Percentiles rank a stretch among this genome's conserved stretches.
These are phyloP conservation scores for Phataginus tricuspis DNA, from an alignment of 2,797 vertebrate genomes.

Conservation along the genomic window DNA sequence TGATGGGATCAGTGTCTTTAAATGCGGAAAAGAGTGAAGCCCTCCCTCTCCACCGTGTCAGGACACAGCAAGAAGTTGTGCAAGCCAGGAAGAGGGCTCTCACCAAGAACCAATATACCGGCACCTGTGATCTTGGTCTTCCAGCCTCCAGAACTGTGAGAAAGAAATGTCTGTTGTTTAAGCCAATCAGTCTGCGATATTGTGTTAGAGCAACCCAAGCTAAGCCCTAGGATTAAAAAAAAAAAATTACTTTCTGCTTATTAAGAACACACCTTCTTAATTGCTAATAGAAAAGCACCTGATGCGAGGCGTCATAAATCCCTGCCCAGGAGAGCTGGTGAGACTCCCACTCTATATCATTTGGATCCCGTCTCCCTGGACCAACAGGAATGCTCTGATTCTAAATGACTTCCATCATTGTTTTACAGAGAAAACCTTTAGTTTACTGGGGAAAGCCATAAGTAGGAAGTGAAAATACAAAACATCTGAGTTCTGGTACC, in stretches of 20 bases:
- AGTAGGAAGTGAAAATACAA: not conserved
- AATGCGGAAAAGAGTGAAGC: not conserved
- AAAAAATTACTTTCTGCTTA: not conserved
- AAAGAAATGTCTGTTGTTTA: not conserved
- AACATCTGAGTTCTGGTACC: not conserved
- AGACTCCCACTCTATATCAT: not conserved
- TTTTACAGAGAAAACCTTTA: not conserved
- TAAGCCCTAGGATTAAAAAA: not conserved
- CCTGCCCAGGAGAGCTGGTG: not conserved
- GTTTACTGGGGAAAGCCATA: not conserved
- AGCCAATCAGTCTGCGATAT: not conserved
- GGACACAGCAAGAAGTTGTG: not conserved
- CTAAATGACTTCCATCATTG: not conserved
- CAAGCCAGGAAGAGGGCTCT: not conserved
- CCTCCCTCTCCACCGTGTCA: not conserved
- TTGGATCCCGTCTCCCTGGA: not conserved
- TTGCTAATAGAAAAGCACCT: not conserved
- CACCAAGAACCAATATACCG: not conserved
- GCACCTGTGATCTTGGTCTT: not conserved
- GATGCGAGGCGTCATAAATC: not conserved
- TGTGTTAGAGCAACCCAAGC: not conserved
- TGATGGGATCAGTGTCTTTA: not conserved
- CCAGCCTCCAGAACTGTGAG: not conserved
- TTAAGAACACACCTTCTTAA: conserved; percentile 18
- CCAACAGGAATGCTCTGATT: not conserved